A percentile compares a stretch with the other conserved stretches of the same genome.
phyloP scores from a whole-genome alignment of 1,140 invertebrate species.

The Pantala flavescens region DNA sequence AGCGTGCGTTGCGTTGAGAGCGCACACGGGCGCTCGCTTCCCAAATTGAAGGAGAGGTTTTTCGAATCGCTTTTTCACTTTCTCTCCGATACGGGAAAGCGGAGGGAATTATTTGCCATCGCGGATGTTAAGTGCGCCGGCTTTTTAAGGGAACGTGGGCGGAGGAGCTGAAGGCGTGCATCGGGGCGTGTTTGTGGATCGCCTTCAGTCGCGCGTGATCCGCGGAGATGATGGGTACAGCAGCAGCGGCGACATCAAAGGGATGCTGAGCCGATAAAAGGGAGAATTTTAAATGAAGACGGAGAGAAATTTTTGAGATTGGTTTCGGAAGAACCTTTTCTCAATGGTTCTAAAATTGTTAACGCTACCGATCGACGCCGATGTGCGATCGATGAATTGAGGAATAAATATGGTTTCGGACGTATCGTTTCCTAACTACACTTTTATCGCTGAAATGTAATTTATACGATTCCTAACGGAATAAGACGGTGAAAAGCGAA shows the following conservation, averaged over 20 bases:
- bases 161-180: not conserved
- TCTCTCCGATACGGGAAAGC: not conserved
- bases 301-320: not conserved
- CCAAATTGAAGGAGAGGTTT: too few relatives aligned
- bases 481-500: too few relatives aligned
- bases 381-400: too few relatives aligned
- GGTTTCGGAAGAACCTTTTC: not conserved
- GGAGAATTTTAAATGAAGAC: not conserved
- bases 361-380: too few relatives aligned
- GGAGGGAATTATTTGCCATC: not conserved
- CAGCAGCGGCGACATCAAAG: not conserved
- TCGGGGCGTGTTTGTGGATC: not conserved
- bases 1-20: too few relatives aligned
- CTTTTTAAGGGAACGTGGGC: not conserved
- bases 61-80: too few relatives aligned
- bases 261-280: not conserved
- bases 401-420: too few relatives aligned
- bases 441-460: too few relatives aligned
- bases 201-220: slow-evolving; percentile 1
- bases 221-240: not conserved
- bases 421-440: too few relatives aligned
- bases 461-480: too few relatives aligned
- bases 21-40: too few relatives aligned
- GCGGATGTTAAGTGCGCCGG: not conserved
- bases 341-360: too few relatives aligned